Evolutionary conservation across 2,888 invertebrate species (phyloP).

Genomic region (Chromoteleia sp.): DNA sequence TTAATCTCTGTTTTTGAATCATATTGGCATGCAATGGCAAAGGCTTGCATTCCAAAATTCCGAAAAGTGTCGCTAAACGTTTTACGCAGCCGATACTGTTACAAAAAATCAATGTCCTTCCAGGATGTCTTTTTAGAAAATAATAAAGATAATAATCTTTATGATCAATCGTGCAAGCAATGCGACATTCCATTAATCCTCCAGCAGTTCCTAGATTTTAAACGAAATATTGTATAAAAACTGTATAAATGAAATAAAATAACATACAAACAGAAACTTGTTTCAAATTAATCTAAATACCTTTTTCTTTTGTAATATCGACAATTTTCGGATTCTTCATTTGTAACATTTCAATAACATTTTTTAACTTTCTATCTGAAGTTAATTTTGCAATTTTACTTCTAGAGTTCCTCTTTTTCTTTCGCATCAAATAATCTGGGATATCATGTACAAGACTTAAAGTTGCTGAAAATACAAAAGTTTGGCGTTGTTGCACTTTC

Average conservation of each 20-base stretch:
- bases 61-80: constrained; percentile 89
- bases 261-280: too few relatives aligned
- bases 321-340: constrained; percentile 96
- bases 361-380: constrained; percentile 90
- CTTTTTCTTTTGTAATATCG: constrained; percentile 93
- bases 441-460: constrained; percentile 95
- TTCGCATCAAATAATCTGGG: constrained; percentile 89
- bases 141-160: constrained; percentile 98
- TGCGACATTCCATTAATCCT: constrained; percentile 93
- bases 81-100: constrained; percentile 97
- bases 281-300: too few relatives aligned
- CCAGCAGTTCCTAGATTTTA: constrained; percentile 90
- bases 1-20: constrained; percentile 96
- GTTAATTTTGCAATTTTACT: constrained; percentile 88
- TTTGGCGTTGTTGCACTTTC: constrained; percentile 90
- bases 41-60: constrained; percentile 89
- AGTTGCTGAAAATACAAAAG: constrained; percentile 99
- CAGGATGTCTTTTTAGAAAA: constrained; percentile 93
- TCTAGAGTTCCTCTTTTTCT: constrained; percentile 82
- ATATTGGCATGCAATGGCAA: constrained; percentile 94
- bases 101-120: constrained; percentile 96
- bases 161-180: constrained; percentile 91
- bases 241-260: background rate
- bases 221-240: background rate
- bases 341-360: constrained; percentile 92